Percentiles rank a stretch among this genome's conserved stretches.
Conservation (phyloP, 2,888 invertebrate species). For the Erynnis tages region DNA sequence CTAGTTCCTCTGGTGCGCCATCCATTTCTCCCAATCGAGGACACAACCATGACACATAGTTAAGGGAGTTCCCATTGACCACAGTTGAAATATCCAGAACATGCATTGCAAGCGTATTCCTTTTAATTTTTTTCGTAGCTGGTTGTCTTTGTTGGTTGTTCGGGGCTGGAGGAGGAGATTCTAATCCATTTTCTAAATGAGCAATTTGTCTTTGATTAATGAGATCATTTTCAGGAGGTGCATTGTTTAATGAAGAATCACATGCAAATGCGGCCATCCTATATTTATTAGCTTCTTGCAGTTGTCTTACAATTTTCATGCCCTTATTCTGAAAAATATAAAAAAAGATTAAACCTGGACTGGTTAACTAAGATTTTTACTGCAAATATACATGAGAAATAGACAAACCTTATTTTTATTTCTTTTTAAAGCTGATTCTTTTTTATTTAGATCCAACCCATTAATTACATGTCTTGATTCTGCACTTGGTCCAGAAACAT, state of each 20-base stretch:
- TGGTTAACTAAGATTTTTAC: background rate
- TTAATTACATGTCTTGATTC: constrained; percentile 46
- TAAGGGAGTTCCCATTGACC: constrained; percentile 83
- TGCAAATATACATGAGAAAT: background rate
- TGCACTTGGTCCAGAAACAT: constrained; percentile 46
- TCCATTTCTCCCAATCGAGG: constrained; percentile 84
- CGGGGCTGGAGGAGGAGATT: constrained; percentile 56
- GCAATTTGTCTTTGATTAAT: constrained; percentile 75
- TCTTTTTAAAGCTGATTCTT: constrained; percentile 59
- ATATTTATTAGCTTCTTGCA: constrained; percentile 76
- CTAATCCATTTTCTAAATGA: constrained; percentile 64
- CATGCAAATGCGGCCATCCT: constrained; percentile 79
- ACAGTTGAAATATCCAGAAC: constrained; percentile 91
- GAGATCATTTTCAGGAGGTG: constrained; percentile 69
- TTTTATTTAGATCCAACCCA: constrained; percentile 54
- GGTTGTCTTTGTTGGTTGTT: constrained; percentile 65
- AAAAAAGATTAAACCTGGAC: background rate
- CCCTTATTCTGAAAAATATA: constrained; percentile 67
- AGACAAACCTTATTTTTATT: constrained; percentile 61
- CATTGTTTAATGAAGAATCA: constrained; percentile 56
- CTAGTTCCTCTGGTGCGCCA: constrained; percentile 92
- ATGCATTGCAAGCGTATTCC: constrained; percentile 90
- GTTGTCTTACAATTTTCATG: constrained; percentile 70
- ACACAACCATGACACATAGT: constrained; percentile 86
- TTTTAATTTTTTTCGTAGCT: constrained; percentile 80